Base-by-base conservation (phyloP, 2,113 vertebrate genomes). In the Colinus virginianus region DNA sequence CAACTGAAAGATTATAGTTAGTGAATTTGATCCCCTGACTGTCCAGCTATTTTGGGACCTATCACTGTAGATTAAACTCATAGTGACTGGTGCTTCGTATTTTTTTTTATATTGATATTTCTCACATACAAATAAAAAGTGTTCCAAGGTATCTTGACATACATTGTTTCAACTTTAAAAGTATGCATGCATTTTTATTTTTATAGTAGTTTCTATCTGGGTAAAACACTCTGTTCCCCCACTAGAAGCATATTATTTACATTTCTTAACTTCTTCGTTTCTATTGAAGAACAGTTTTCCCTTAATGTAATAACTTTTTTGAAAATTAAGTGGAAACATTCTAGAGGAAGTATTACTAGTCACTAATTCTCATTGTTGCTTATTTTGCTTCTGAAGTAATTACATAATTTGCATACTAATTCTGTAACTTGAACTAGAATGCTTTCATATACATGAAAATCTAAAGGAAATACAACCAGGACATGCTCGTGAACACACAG, bases 1-100 rank as follows among this genome's bases (percentile, higher is more conserved):
- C 93, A 97, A 90, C 56, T 66, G 66, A 92, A 97, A 93, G 70
- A 84, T 82, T 93, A 79, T 36, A 92, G 92, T 95, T 70, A 90
- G 53, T 69, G 40, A 38, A 58, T 49, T 64, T 92, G 76, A 90
- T 93, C 76, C 84, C 84, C 88, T 74, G 91, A 84, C 55, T 96
- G 71, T 91, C 90, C 79, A 87, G 75, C n/a, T 94, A 80, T 59
- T 63, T 58, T 90, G 71, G 78, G 84, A 96, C 28, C 25, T 91
- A 80, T n/a, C n/a, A 21, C 11, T 84, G 66, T 28, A 80, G 40
- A 83, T 91, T 88, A 96, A 88, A 88, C 75, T 93, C 75, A 68
- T 32, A 70, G 28, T 61, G n/a, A 92, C 30, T 83, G 17, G 38
- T 64, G 74, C 75, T 43, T 84, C 84, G 59, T 46, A 78, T 78